Percentiles rank a stretch among this genome's conserved stretches.
phyloP scores from a whole-genome alignment of 2,888 invertebrate genomes.

The Pyrrhia umbra region DNA sequence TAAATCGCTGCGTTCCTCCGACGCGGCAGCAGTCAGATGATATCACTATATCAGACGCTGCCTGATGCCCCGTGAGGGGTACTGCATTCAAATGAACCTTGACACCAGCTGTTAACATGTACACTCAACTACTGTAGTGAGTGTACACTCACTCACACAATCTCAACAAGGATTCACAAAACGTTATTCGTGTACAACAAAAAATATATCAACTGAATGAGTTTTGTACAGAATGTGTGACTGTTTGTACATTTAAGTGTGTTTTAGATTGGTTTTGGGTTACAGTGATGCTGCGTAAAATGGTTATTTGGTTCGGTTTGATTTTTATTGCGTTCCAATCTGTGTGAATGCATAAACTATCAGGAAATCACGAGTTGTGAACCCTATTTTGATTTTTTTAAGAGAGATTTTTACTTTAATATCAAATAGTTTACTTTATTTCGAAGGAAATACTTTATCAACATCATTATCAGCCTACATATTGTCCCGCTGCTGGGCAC shows the following conservation, averaged over 20 bases:
- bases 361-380: neutral
- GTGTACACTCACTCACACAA: slow-evolving; percentile 25
- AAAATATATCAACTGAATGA: slow-evolving; percentile 47
- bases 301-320: slow-evolving; percentile 19
- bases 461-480: too few relatives aligned
- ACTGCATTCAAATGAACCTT: slow-evolving; percentile 70
- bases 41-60: slow-evolving; percentile 67
- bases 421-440: too few relatives aligned
- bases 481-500: too few relatives aligned
- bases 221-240: slow-evolving; percentile 39
- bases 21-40: slow-evolving; percentile 67
- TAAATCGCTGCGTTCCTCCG: slow-evolving; percentile 65
- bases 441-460: too few relatives aligned
- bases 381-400: too few relatives aligned
- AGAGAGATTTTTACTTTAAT: too few relatives aligned
- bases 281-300: slow-evolving; percentile 11
- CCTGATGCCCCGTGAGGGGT: slow-evolving; percentile 49
- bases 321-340: neutral
- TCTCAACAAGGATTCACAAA: slow-evolving; percentile 33
- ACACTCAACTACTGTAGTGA: neutral
- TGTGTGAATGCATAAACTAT: neutral
- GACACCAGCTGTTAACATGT: slow-evolving; percentile 47
- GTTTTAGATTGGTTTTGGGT: slow-evolving; percentile 29
- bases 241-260: slow-evolving; percentile 24
- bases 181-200: slow-evolving; percentile 47